phyloP scores from a whole-genome alignment of 2,797 vertebrate species.

The Halcyon badia region DNA sequence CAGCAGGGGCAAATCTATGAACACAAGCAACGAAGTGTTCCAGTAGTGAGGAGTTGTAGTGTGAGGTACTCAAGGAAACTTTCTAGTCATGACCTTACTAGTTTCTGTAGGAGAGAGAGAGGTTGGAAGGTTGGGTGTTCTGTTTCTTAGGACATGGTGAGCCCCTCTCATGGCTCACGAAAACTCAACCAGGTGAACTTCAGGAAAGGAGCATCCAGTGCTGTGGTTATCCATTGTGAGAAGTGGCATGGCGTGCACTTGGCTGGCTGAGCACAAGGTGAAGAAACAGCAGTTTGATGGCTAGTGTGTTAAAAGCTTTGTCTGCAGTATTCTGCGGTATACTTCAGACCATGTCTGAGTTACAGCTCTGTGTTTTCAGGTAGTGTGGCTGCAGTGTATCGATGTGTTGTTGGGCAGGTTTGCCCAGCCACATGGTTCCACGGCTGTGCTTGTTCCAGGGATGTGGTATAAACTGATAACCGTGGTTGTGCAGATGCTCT shows the following conservation, averaged over 20 bases:
- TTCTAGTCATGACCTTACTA: not conserved
- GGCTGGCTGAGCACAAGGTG: not conserved
- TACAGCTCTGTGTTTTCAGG: not conserved
- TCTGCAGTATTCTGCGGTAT: not conserved
- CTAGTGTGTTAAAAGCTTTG: not conserved
- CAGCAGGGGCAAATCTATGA: rapidly evolving
- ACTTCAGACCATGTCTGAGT: not conserved
- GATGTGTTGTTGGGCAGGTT: not conserved
- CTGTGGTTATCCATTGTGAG: rapidly evolving
- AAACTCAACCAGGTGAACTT: not conserved
- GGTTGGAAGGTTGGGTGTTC: not conserved
- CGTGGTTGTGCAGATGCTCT: not conserved
- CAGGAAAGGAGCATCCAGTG: not conserved
- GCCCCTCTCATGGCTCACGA: not conserved
- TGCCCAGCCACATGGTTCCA: not conserved
- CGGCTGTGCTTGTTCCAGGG: not conserved
- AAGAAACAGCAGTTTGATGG: not conserved
- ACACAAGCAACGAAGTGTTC: not conserved
- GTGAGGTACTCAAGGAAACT: not conserved
- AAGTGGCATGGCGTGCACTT: not conserved
- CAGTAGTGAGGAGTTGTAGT: not conserved
- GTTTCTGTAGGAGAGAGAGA: not conserved
- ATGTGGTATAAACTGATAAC: not conserved
- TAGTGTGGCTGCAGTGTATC: not conserved
- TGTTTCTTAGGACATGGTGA: not conserved